Evolutionary conservation across 2,113 vertebrate genomes (phyloP).

Genomic region (Halcyon malimbica): DNA sequence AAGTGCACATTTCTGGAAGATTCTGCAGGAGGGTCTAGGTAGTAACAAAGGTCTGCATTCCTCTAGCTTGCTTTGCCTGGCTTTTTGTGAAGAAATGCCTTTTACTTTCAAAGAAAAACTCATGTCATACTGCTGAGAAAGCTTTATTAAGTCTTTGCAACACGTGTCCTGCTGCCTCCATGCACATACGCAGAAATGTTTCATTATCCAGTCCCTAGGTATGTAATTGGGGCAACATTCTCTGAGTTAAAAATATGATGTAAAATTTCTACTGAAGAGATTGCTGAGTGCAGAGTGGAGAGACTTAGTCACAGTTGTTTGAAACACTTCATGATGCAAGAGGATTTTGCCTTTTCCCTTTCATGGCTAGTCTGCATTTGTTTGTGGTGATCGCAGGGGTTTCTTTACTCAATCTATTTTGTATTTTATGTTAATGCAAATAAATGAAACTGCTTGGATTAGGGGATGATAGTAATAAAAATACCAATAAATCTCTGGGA

Average conservation of each 20-base stretch:
- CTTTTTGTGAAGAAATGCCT: not conserved
- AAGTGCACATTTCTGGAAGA: not conserved
- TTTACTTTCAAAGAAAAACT: not conserved
- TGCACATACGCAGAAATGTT: not conserved
- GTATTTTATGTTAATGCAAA: not conserved
- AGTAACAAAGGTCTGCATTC: not conserved
- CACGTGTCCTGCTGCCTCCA: not conserved
- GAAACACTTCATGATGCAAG: not conserved
- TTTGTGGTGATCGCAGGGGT: not conserved
- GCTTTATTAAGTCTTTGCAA: not conserved
- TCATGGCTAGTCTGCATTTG: not conserved
- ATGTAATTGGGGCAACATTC: slow-evolving; percentile 1
- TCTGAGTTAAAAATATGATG: slow-evolving; percentile 14
- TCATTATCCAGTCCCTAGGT: not conserved
- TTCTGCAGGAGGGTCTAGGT: not conserved
- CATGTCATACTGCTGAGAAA: not conserved
- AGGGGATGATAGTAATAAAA: not conserved
- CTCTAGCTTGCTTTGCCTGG: not conserved
- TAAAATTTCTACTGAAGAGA: not conserved
- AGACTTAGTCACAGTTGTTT: not conserved
- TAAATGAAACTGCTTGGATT: not conserved
- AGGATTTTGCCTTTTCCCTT: not conserved
- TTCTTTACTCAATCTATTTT: not conserved
- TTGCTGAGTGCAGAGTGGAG: not conserved
- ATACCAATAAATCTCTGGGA: not conserved